Base-by-base conservation (phyloP, 2,797 vertebrate genomes). In the Chrysolophus pictus region DNA sequence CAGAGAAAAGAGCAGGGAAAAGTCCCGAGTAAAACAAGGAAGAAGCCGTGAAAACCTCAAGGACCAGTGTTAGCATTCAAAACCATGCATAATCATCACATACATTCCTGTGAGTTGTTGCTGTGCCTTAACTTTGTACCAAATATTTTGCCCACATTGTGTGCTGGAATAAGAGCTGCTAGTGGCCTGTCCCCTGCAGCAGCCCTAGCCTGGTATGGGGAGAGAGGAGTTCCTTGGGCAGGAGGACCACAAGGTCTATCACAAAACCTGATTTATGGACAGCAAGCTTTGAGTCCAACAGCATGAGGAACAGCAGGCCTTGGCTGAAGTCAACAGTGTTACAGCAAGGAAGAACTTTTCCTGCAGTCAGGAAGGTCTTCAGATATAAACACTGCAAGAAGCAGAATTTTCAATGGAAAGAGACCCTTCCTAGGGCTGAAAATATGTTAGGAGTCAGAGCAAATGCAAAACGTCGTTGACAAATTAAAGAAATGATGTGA, bases 141-240 rank as follows among this genome's bases (percentile, higher is more conserved):
- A 51, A 41, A 37, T 1, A 35, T 3, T 26, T 69, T 41, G 29
- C 8, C 10, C 16, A 19, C 16, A 46, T 56, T n/a, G 33, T n/a
- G 5, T 51, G 28, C 24, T 28, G 19, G 39, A 72, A 16, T 2
- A 75, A 41, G 24, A 85, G 14, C 1, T 37, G 23, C 23, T 71
- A 75, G 28, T 33, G 56, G 29, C 56, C 68, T 39, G n/a, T 59
- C 22, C 42, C 22, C 37, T 64, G 29, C 11, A 4, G 35, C 29
- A 68, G 58, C 22, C 76, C 42, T 60, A 69, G 39, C 84, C 90
- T 95, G 91, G 31, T 86, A 91, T 76, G 87, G 81, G 19, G 84
- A 60, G 28, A 39, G 33, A 76, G 47, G 24, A 65, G 7, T 28
- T 89, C 35, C 63, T n/a, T 53, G 67, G 37, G 9, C 18, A 26